phyloP scores from a whole-genome alignment of 53 echinoderm and acorn worm species.

The Hippasteria phrygiana region DNA sequence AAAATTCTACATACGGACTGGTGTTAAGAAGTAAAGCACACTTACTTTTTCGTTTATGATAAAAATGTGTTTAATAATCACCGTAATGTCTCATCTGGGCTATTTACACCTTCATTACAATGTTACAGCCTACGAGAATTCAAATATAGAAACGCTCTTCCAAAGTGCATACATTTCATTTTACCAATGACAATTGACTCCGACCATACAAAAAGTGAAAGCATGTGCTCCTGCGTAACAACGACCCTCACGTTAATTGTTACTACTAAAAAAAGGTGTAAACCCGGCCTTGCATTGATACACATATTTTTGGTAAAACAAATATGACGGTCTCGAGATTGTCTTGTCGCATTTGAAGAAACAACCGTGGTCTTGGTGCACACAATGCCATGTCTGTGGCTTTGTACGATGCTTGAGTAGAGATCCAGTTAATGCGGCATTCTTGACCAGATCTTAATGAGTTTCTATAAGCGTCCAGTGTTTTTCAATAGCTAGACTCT shows the following conservation, averaged over 20 bases:
- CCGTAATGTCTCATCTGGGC: background rate
- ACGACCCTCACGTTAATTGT: background rate
- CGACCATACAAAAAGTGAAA: constrained; percentile 1
- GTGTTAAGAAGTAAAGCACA: background rate
- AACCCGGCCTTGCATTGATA: background rate
- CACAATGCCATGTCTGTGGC: no score
- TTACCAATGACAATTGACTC: constrained; percentile 7
- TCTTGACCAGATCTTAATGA: no score
- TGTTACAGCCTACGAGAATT: background rate
- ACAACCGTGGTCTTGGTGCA: no score
- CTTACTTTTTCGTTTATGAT: background rate
- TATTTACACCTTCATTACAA: constrained; percentile 16
- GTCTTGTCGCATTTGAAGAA: no score
- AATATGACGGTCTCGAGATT: no score
- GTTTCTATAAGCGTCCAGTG: no score
- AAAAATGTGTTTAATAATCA: constrained; percentile 55
- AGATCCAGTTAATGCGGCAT: no score
- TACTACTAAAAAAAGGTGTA: background rate
- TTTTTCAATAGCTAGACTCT: no score
- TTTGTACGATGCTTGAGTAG: no score
- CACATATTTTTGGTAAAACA: no score
- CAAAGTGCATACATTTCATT: constrained; percentile 28
- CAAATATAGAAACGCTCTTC: constrained; percentile 45
- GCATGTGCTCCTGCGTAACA: background rate
- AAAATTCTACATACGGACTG: background rate